These are phyloP conservation scores for Tenthredo livida DNA, from an alignment of 2,888 invertebrate species.

Conservation along the genomic window DNA sequence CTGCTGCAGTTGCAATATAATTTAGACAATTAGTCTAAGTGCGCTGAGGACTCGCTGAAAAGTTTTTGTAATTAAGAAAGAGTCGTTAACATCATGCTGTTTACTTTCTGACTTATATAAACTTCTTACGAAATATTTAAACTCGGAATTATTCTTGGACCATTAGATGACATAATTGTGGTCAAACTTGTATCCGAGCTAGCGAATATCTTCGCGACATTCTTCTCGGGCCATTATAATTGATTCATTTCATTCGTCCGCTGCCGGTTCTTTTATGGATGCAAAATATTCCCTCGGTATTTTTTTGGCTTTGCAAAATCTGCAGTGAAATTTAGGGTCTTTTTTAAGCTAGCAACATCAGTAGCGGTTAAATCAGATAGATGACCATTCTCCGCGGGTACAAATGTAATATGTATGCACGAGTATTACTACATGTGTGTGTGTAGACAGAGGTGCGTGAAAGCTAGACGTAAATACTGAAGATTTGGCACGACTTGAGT, in stretches of 20 bases:
- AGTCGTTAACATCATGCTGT: background rate
- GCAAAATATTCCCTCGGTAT: background rate
- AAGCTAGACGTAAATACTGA: slow-evolving; percentile 42
- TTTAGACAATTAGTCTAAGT: slow-evolving; percentile 16
- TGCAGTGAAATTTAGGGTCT: background rate
- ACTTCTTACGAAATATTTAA: slow-evolving; percentile 20
- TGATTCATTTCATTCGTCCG: background rate
- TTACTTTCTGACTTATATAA: background rate
- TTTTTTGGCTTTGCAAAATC: background rate
- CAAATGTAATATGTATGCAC: background rate
- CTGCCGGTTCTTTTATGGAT: background rate
- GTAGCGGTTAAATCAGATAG: slow-evolving; percentile 9
- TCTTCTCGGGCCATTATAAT: background rate
- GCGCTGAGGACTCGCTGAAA: background rate
- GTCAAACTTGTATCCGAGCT: background rate
- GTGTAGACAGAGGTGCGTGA: slow-evolving; percentile 3
- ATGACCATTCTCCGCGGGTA: background rate
- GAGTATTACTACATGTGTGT: background rate
- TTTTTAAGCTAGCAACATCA: background rate
- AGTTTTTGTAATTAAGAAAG: slow-evolving; percentile 23
- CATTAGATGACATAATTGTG: slow-evolving; percentile 29
- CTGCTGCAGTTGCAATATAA: slow-evolving; percentile 26
- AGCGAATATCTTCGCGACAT: background rate
- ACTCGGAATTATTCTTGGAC: background rate
- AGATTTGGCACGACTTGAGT: slow-evolving; percentile 30